Conservation (phyloP, 2,888 invertebrate genomes). For the Lepidonotus clava region DNA sequence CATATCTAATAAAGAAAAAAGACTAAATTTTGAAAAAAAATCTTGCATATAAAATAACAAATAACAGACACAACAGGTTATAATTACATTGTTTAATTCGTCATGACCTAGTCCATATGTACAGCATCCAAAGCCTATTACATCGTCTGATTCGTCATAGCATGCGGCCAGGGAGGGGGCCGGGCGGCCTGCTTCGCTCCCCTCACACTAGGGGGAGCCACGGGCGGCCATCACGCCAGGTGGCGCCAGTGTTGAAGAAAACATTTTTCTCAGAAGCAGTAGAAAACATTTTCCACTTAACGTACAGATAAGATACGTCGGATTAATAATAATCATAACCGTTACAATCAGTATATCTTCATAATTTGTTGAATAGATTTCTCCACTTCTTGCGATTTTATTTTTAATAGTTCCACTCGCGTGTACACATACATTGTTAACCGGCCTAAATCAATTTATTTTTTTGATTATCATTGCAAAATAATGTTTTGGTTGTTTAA, state of each 20-base stretch:
- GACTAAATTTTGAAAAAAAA: too few species aligned
- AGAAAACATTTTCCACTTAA: slow-evolving; percentile 39
- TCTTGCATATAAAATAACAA: background rate
- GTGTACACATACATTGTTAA: too few species aligned
- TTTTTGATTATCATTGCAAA: background rate
- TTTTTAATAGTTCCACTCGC: too few species aligned
- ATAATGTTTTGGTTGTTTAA: background rate
- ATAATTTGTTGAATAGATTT: too few species aligned
- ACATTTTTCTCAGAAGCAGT: slow-evolving; percentile 25
- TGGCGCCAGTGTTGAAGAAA: slow-evolving; percentile 12
- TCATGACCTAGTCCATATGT: slow-evolving; percentile 53
- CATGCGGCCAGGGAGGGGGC: slow-evolving; percentile 38
- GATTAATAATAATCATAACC: too few species aligned
- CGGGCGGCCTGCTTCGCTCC: background rate
- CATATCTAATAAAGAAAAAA: too few species aligned
- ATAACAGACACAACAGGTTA: background rate
- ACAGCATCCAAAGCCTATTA: slow-evolving; percentile 53
- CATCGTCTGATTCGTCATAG: background rate
- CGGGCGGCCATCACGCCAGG: background rate
- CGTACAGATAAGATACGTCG: background rate
- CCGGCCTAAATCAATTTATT: too few species aligned
- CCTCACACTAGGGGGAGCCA: slow-evolving; percentile 33
- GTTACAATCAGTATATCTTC: too few species aligned
- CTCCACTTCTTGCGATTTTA: too few species aligned
- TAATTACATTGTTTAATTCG: slow-evolving; percentile 50